Evolutionary conservation across 2,888 invertebrate genomes (phyloP).

Genomic region (Labia minor): DNA sequence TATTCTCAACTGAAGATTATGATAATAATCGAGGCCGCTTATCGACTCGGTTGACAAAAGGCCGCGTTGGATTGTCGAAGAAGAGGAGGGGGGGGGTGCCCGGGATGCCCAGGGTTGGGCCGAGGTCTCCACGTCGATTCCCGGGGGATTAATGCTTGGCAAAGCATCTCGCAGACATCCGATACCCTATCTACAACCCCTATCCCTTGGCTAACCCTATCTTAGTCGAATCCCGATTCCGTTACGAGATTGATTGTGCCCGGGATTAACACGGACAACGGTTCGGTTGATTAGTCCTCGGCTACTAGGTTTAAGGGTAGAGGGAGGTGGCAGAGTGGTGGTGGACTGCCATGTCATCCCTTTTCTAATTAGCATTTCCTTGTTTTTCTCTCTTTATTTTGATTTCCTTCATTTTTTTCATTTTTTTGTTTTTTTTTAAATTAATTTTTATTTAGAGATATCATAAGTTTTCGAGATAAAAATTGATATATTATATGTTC

Average conservation of each 20-base stretch:
- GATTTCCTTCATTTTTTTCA: too few species aligned
- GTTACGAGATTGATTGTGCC: neutral
- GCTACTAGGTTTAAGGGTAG: too few species aligned
- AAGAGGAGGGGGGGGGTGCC: neutral
- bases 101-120: conserved; percentile 7
- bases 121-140: conserved; percentile 8
- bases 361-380: too few species aligned
- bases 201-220: neutral
- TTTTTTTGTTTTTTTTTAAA: too few species aligned
- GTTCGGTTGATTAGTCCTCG: neutral
- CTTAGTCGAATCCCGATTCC: neutral
- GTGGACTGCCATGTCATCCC: too few species aligned
- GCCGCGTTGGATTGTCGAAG: neutral
- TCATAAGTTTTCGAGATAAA: too few species aligned
- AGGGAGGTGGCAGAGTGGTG: neutral
- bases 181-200: neutral
- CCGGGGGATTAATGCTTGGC: conserved; percentile 7
- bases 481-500: too few species aligned
- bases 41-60: conserved; percentile 8
- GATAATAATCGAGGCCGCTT: conserved; percentile 13
- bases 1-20: neutral
- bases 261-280: conserved; percentile 3
- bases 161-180: conserved; percentile 4
- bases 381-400: too few species aligned
- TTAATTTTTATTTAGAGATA: too few species aligned